These are phyloP conservation scores for Charaxes varanes DNA, from an alignment of 1,140 invertebrate genomes.

Conservation along the genomic window DNA sequence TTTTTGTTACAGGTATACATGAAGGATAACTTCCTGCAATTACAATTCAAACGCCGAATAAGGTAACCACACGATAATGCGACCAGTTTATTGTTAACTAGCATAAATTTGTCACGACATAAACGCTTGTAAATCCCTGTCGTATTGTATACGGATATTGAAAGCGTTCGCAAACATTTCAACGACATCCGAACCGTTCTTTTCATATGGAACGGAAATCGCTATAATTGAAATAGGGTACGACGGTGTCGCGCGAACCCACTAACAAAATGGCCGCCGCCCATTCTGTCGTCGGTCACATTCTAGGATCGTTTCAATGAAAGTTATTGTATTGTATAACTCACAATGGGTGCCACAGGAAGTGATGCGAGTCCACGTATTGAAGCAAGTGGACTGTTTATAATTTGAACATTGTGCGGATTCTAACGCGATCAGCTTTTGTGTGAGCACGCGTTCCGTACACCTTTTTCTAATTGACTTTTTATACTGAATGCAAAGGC, in stretches of 20 bases:
- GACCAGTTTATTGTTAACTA: constrained; percentile 22
- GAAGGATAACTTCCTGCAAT: constrained; percentile 20
- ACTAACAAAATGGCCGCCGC: constrained; percentile 51
- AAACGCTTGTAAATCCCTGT: constrained; percentile 27
- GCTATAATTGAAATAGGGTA: constrained; percentile 56
- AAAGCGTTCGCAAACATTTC: constrained; percentile 42
- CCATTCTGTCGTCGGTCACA: constrained; percentile 39
- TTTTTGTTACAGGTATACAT: constrained; percentile 22
- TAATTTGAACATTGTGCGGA: constrained; percentile 68
- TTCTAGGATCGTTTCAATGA: constrained; percentile 68
- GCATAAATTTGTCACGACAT: constrained; percentile 47
- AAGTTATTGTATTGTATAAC: constrained; percentile 68
- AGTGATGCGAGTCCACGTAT: constrained; percentile 61
- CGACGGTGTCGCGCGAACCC: constrained; percentile 54
- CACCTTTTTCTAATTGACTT: constrained; percentile 58
- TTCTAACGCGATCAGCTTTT: constrained; percentile 50
- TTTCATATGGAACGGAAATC: constrained; percentile 61
- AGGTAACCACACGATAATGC: constrained; percentile 24
- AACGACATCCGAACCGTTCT: constrained; percentile 37
- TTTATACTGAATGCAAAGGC: constrained; percentile 29
- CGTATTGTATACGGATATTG: constrained; percentile 24
- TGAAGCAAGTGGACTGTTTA: constrained; percentile 70
- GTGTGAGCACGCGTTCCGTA: constrained; percentile 34
- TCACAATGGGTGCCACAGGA: constrained; percentile 65
- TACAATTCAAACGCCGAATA: constrained; percentile 19